Evolutionary conservation across 2,113 vertebrate genomes (phyloP).

Genomic region (Saguinus midas): DNA sequence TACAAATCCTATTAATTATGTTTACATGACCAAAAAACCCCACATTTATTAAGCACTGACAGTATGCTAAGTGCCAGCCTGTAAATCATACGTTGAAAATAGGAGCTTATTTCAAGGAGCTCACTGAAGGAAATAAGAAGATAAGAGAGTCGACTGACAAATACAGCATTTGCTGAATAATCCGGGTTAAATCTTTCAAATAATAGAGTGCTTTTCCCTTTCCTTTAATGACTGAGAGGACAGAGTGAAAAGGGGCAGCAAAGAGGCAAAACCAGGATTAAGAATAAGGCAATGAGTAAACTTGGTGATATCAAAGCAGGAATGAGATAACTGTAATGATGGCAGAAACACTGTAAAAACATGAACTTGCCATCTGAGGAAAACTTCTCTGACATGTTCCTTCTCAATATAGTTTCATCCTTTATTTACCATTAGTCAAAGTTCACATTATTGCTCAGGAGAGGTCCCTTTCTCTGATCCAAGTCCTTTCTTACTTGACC

Average conservation of each 20-base stretch:
- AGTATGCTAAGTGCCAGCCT: constrained; percentile 4
- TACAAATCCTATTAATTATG: constrained; percentile 32
- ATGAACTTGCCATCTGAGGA: neutral
- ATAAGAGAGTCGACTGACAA: neutral
- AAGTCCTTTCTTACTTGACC: neutral
- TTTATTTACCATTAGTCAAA: neutral
- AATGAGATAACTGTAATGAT: neutral
- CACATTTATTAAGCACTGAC: constrained; percentile 14
- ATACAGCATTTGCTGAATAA: neutral
- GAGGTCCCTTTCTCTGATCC: neutral
- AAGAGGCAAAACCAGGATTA: neutral
- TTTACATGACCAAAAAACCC: neutral
- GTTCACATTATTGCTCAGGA: neutral
- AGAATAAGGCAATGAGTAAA: neutral
- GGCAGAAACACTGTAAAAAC: neutral
- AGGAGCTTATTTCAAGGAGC: neutral
- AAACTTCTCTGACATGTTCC: neutral
- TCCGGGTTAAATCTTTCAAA: neutral
- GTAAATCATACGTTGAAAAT: constrained; percentile 30
- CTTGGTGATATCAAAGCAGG: neutral
- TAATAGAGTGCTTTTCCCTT: neutral
- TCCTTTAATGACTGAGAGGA: neutral
- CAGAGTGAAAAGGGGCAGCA: neutral
- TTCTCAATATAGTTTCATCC: neutral
- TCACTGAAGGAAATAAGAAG: neutral